Evolutionary conservation across 2,113 vertebrate species (phyloP), one percentile per base, ranked within the genome.

Genomic region (Dipodomys stephensi): DNA sequence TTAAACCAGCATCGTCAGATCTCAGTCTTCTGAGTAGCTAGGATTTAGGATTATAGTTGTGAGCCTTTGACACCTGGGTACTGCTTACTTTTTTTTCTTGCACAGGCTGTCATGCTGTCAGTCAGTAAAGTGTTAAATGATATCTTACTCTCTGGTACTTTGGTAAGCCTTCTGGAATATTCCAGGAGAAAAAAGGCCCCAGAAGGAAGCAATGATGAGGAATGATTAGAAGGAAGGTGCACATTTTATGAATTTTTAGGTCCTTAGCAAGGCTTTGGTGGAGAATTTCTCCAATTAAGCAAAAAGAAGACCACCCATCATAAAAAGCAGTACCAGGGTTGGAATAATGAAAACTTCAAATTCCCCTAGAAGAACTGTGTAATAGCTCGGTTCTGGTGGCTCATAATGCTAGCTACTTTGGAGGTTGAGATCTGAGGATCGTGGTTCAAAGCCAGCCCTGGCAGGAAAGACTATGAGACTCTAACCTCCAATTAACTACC

Each of bases 291-390:
- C 22, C 39, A 87, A 22, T 25, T 69, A 83, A 86, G 73, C 16
- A 79, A 68, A 77, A 87, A 16, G 25, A 87, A 90, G 83, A 88
- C 57, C 23, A 65, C 4, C 30, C 18, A 46, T 65, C n/a, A 30
- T 76, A 74, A 85, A 57, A 10, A 44, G 4, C 23, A 81, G 27
- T 23, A 44, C 73, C 49, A 65, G 9, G 27, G 88, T 91, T 80
- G 74, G 28, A 82, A 35, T 92, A 53, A 67, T 74, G 57, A 64
- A 82, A 30, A 60, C 86, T 96, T 46, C 49, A 76, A 82, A 44
- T n/a, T 44, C 1, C 13, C 35, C 25, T 69, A 9, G 49, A 25
- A 72, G 49, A 77, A 86, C 16, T 78, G 20, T 32, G 35, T 73
- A 57, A 76, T 64, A 60, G 53, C 53, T 57, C 11, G 53, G 12